These are phyloP conservation scores for Leptocoma aspasia DNA, from an alignment of 2,113 vertebrate species.

Conservation along the genomic window DNA sequence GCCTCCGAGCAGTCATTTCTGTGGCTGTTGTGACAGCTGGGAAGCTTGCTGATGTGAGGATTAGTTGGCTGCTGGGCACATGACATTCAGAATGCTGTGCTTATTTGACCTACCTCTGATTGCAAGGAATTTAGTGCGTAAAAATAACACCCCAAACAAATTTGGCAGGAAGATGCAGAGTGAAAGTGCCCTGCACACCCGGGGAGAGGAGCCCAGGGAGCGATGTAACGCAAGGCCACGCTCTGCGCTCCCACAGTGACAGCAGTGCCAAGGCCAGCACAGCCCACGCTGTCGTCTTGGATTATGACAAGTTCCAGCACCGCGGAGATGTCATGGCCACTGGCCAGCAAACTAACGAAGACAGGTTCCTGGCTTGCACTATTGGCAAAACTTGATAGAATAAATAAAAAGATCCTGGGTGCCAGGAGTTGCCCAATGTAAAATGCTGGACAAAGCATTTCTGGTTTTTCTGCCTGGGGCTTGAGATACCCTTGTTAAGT, in stretches of 20 bases:
- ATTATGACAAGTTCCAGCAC: not conserved
- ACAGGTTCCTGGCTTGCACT: slow-evolving; percentile 46
- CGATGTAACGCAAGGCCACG: not conserved
- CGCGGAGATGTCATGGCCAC: not conserved
- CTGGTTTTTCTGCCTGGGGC: not conserved
- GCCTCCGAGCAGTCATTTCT: not conserved
- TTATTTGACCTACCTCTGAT: slow-evolving; percentile 60
- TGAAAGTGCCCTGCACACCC: not conserved
- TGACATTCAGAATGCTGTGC: slow-evolving; percentile 45
- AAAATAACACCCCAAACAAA: slow-evolving; percentile 45
- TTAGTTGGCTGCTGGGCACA: slow-evolving; percentile 38
- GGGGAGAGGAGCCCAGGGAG: not conserved
- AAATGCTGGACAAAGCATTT: not conserved
- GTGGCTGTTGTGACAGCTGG: slow-evolving; percentile 23
- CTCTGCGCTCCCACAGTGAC: not conserved
- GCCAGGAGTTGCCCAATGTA: not conserved
- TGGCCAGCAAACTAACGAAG: not conserved
- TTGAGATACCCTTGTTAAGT: not conserved
- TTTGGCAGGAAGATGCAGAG: not conserved
- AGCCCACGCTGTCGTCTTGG: not conserved
- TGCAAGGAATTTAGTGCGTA: slow-evolving; percentile 12
- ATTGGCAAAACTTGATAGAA: slow-evolving; percentile 21
- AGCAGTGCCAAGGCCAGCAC: not conserved
- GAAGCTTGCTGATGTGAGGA: slow-evolving; percentile 19
- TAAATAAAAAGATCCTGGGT: not conserved